phyloP scores from a whole-genome alignment of 2,113 vertebrate genomes.

The Alligator sinensis region DNA sequence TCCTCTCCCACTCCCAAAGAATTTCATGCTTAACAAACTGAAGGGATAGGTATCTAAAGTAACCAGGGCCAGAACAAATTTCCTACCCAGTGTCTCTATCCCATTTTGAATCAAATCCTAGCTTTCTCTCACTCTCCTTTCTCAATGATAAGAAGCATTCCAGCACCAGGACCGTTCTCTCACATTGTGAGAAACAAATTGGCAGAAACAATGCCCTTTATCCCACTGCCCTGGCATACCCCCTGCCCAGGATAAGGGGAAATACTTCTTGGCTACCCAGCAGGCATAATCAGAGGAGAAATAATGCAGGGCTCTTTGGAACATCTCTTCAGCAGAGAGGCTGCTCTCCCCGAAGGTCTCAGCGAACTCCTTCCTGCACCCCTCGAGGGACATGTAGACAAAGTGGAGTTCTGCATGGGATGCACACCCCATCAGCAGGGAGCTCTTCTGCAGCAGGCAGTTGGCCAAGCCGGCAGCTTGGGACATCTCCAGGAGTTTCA shows the following conservation, averaged over 20 bases:
- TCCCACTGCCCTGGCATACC: slow-evolving; percentile 8
- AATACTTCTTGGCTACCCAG: slow-evolving; percentile 65
- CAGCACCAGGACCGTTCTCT: not conserved
- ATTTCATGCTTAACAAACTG: not conserved
- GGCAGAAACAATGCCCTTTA: slow-evolving; percentile 73
- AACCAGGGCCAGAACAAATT: not conserved
- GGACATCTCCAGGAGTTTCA: slow-evolving; percentile 41
- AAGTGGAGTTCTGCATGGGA: slow-evolving; percentile 55
- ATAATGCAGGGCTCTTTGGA: slow-evolving; percentile 49
- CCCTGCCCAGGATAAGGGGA: slow-evolving; percentile 6
- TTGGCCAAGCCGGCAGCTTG: slow-evolving; percentile 57
- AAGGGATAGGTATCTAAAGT: not conserved
- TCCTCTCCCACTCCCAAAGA: not conserved
- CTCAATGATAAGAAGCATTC: not conserved
- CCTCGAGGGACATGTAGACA: slow-evolving; percentile 57
- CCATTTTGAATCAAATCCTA: not conserved
- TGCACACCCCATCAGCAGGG: slow-evolving; percentile 59
- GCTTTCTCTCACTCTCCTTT: not conserved
- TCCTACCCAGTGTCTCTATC: not conserved
- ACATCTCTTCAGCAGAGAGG: slow-evolving; percentile 5
- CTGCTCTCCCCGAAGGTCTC: slow-evolving; percentile 11
- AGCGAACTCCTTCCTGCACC: slow-evolving; percentile 53
- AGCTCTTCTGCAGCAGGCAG: slow-evolving; percentile 41
- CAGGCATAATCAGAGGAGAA: slow-evolving; percentile 71
- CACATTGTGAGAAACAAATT: slow-evolving; percentile 39